A percentile compares a stretch with the other conserved stretches of the same genome.
phyloP scores from a whole-genome alignment of 2,888 invertebrate genomes.

The Chloromyia formosa region DNA sequence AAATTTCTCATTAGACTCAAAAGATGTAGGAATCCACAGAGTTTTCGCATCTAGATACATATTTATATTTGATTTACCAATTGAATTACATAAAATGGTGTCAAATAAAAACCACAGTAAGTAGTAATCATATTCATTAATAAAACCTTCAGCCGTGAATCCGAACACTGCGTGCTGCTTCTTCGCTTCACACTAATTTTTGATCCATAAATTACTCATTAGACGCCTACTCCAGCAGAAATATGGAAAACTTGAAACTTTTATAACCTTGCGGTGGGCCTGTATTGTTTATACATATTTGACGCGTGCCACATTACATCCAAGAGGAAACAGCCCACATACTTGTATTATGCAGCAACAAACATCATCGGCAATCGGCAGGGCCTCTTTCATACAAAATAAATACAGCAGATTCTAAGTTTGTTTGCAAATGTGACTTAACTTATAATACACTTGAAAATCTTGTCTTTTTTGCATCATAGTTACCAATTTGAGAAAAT shows the following conservation, averaged over 20 bases:
- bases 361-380: too few species aligned
- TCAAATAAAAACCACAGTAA: not conserved
- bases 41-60: not conserved
- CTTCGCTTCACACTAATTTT: not conserved
- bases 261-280: constrained; percentile 24
- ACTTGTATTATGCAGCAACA: too few species aligned
- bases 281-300: too few species aligned
- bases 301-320: constrained; percentile 16
- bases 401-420: too few species aligned
- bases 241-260: too few species aligned
- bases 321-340: not conserved
- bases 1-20: not conserved
- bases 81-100: not conserved
- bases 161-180: not conserved
- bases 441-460: too few species aligned
- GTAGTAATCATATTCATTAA: too few species aligned
- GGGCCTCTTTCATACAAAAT: too few species aligned
- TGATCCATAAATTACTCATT: constrained; percentile 24
- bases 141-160: not conserved
- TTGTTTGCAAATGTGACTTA: too few species aligned
- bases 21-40: not conserved
- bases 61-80: not conserved
- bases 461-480: too few species aligned
- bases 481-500: too few species aligned
- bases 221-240: not conserved